Base-by-base conservation (phyloP, 2,113 vertebrate species). In the Apodemus speciosus region DNA sequence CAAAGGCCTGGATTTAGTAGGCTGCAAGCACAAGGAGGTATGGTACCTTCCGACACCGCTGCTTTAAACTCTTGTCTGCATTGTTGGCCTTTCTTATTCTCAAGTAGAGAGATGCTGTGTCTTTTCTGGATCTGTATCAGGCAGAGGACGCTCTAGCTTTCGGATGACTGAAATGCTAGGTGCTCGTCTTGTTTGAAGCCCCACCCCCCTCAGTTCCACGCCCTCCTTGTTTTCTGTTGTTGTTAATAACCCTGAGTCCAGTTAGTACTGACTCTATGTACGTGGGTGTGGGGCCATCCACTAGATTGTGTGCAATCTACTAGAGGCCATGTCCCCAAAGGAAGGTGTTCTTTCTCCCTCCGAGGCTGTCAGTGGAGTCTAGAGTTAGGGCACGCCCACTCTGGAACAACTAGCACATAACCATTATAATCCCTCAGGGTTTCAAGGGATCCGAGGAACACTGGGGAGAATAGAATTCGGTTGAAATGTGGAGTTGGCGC, bases 341-440 rank as follows among this genome's bases (percentile, higher is more conserved):
- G 21, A 58, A 38, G 11, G 11, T 38, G 21, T 38, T 38, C 21
- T 38, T 38, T 38, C 53, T 27, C 35, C 21, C 53, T 58, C 35
- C 58, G 53, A 21, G 58, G 11, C 21, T 21, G 15, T 58, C 53
- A 25, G 35, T 25, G 30, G 25, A 32, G 38, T 30, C 25, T 40
- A 27, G 23, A 85, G 0, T 23, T 27, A 23, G 72, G 2, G 3
- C 14, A 20, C 20, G 43, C 14, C 1, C 7, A 23, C 51, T 66
- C n/a, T 35, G 6, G 49, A 14, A 46, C 4, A 9, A 30, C 8
- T 1, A n/a, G 43, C 11, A 14, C 21, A 16, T 2, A 2, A 1
- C 15, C 23, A 38, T 71, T 92, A 79, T 43, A 75, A 46, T 25
- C 49, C 62, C 51, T 43, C 1, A 72, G 66, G 77, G 23, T 87